Evolutionary conservation across 1,140 invertebrate species (phyloP).

Genomic region (Eriosoma lanigerum): DNA sequence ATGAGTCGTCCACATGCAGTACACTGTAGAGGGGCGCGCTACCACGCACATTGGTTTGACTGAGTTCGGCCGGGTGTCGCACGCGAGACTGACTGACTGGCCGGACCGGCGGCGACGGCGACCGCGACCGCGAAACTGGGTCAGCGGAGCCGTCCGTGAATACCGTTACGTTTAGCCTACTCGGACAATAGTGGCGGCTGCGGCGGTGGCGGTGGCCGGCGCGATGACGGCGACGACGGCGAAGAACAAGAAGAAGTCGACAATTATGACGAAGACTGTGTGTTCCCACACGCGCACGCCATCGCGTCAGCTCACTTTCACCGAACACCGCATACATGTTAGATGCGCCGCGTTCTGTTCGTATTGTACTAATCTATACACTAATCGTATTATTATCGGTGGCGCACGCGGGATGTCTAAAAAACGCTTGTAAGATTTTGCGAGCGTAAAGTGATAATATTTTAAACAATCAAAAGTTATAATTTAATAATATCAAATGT

Average conservation of each 20-base stretch:
- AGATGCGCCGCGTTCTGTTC: not conserved
- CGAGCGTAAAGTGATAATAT: too few relatives aligned
- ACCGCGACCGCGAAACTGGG: conserved; percentile 28
- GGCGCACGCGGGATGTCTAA: too few relatives aligned
- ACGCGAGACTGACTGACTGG: conserved; percentile 44
- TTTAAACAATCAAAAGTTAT: too few relatives aligned
- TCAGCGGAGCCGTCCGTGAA: conserved; percentile 23
- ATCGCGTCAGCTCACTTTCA: conserved; percentile 39
- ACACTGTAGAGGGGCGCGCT: conserved; percentile 49
- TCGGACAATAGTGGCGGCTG: not conserved
- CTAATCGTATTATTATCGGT: too few relatives aligned
- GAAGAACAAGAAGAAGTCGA: not conserved
- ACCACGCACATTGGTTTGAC: conserved; percentile 50
- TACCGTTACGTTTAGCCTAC: conserved; percentile 52
- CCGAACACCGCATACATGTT: not conserved
- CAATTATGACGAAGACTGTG: too few relatives aligned
- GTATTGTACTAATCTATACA: not conserved
- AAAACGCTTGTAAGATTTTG: too few relatives aligned
- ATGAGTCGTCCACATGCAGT: conserved; percentile 52
- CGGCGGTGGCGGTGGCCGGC: not conserved
- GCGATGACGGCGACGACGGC: not conserved
- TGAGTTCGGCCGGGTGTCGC: conserved; percentile 47
- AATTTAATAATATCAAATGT: too few relatives aligned
- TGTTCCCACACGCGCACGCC: not conserved
- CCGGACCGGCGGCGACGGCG: conserved; percentile 5